These are phyloP conservation scores for Dastarcus helophoroides DNA, from an alignment of 2,888 invertebrate genomes.

Conservation along the genomic window DNA sequence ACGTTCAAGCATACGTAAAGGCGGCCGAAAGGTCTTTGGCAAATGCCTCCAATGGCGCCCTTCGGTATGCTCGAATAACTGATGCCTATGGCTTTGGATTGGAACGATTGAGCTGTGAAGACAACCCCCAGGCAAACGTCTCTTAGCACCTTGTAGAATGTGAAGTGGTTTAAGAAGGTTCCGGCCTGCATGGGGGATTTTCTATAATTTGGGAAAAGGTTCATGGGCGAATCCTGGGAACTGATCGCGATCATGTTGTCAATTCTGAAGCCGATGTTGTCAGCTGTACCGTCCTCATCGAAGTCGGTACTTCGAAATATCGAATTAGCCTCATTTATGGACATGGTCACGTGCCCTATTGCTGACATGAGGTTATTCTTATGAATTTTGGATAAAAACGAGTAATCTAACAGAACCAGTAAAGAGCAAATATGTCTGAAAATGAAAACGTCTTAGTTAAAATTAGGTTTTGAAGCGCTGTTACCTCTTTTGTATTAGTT, in stretches of 20 bases:
- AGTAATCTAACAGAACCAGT: constrained; percentile 40
- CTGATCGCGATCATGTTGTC: constrained; percentile 41
- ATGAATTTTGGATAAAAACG: constrained; percentile 39
- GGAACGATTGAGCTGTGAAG: constrained; percentile 43
- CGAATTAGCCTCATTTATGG: constrained; percentile 42
- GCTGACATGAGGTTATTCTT: constrained; percentile 38
- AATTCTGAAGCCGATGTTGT: constrained; percentile 44
- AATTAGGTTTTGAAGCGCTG: background rate
- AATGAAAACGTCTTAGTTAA: constrained; percentile 8
- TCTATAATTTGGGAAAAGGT: constrained; percentile 33
- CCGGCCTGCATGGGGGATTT: constrained; percentile 33
- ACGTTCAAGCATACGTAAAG: constrained; percentile 40
- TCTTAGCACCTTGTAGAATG: constrained; percentile 36
- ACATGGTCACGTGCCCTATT: constrained; percentile 39
- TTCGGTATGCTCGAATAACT: constrained; percentile 41
- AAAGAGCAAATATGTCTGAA: constrained; percentile 35
- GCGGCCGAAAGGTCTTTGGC: constrained; percentile 37
- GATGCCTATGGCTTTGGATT: constrained; percentile 31
- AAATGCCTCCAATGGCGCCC: constrained; percentile 41
- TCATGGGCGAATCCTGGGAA: constrained; percentile 35
- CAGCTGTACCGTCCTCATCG: constrained; percentile 42
- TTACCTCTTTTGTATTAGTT: constrained; percentile 8
- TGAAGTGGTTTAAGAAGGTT: constrained; percentile 37
- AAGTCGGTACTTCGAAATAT: constrained; percentile 45
- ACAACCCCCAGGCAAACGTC: constrained; percentile 44